Evolutionary conservation across 2,113 vertebrate species (phyloP), one percentile per base, ranked within the genome.

Genomic region (Campylomormyrus numenius): DNA sequence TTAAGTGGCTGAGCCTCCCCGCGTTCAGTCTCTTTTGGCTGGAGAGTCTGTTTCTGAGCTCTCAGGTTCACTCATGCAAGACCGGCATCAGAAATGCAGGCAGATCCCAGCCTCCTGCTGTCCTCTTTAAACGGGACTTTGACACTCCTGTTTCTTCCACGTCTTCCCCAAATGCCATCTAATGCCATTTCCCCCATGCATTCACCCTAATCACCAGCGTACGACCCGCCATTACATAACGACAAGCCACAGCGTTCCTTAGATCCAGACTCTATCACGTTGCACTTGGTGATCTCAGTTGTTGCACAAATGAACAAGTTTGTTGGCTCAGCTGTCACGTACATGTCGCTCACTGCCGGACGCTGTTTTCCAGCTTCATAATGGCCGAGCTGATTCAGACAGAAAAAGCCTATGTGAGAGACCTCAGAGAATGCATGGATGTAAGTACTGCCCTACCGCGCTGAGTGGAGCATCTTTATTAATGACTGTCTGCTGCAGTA

Each of bases 301-400:
- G 45, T 85, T 42, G 19, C 42, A 45, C 45, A 87, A 15, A 52
- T 27, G n/a, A 31, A 52, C 10, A 13, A n/a, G 85, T 52, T 31
- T 52, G n/a, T 21, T 4, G 24, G 27, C 45, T 5, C n/a, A 46
- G 74, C 5, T 6, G 50, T 85, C 74, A n/a, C 10, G 4, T 42
- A 3, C 35, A 21, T 1, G 15, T 24, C 21, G 0, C 52, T 66
- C 7, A 87, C 46, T 11, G 3, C 56, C 2, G 4, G 56, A 13
- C 1, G 3, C 91, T 93, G 39, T 85, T 90, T 91, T 93, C 49
- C 92, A 99, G 98, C 95, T 99, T 99, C 96, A 99, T 99, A 93
- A 99, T 99, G 98, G 98, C 98, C 62, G 98, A 99, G 94, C 96
- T 99, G 90, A 99, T 99, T 95, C 98, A 99, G 93, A 99, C 98